A percentile compares a stretch with the other conserved stretches of the same genome.
phyloP scores from a whole-genome alignment of 2,888 invertebrate genomes.

The Polymixis flavicincta region DNA sequence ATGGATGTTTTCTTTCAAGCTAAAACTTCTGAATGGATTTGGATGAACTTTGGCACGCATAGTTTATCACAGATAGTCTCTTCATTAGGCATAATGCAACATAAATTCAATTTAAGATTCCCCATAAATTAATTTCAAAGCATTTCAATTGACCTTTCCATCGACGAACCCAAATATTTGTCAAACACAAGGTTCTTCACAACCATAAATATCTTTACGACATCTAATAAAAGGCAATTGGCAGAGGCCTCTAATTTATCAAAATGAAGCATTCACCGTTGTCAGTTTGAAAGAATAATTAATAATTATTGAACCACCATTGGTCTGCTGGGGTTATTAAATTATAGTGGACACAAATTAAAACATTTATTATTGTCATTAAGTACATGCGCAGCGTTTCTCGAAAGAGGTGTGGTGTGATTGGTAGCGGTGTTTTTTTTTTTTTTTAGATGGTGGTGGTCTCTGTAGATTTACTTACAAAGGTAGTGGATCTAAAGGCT shows the following conservation, averaged over 20 bases:
- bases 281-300: constrained; percentile 66
- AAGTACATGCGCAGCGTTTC: constrained; percentile 18
- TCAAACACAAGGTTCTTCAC: constrained; percentile 28
- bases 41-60: no score
- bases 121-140: constrained; percentile 23
- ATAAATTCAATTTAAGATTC: background rate
- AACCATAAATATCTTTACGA: constrained; percentile 42
- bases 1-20: no score
- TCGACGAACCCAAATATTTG: constrained; percentile 33
- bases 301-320: constrained; percentile 61
- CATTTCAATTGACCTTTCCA: constrained; percentile 32
- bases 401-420: constrained; percentile 14
- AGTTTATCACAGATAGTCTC: background rate
- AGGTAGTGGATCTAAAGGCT: background rate
- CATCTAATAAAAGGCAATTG: constrained; percentile 36
- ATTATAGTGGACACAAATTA: constrained; percentile 82
- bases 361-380: constrained; percentile 69
- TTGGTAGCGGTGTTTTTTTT: background rate
- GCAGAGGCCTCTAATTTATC: constrained; percentile 45
- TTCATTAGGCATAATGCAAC: background rate
- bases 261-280: constrained; percentile 34
- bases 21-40: no score
- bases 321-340: constrained; percentile 70
- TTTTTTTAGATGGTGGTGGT: background rate
- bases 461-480: background rate